phyloP scores from a whole-genome alignment of 2,797 vertebrate genomes.

The Pseudopleuronectes americanus region DNA sequence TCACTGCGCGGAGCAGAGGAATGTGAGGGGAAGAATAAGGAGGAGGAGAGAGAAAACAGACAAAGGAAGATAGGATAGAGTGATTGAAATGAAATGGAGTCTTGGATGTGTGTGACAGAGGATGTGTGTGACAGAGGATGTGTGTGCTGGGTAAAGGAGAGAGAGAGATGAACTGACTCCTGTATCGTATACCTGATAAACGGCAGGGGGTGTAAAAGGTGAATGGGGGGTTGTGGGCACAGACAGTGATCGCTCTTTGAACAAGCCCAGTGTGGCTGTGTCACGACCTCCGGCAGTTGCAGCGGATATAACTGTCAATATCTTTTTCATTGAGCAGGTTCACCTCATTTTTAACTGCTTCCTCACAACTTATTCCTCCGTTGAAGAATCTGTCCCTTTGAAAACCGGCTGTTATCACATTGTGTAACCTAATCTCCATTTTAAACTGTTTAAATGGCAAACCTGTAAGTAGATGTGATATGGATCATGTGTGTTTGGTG shows the following conservation, averaged over 20 bases:
- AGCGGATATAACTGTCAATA: slow-evolving; percentile 46
- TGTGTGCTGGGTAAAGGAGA: slow-evolving; percentile 28
- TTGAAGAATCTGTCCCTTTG: background rate
- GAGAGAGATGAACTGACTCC: slow-evolving; percentile 60
- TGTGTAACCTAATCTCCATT: too few relatives aligned
- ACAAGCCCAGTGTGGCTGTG: slow-evolving; percentile 57
- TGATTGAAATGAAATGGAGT: slow-evolving; percentile 23
- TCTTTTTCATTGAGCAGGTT: background rate
- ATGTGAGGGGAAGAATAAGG: slow-evolving; percentile 21
- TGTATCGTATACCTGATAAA: slow-evolving; percentile 65
- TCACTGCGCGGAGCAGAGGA: slow-evolving; percentile 24
- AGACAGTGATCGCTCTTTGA: slow-evolving; percentile 64
- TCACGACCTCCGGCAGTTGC: slow-evolving; percentile 56
- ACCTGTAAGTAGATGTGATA: too few relatives aligned
- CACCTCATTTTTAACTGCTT: slow-evolving; percentile 12
- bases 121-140: slow-evolving; percentile 32
- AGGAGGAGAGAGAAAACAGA: slow-evolving; percentile 18
- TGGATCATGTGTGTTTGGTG: too few relatives aligned
- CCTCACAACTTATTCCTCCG: too few relatives aligned
- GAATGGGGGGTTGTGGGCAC: slow-evolving; percentile 57
- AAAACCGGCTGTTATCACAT: background rate
- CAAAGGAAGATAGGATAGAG: slow-evolving; percentile 15
- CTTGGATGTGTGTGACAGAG: slow-evolving; percentile 38
- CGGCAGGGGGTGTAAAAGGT: slow-evolving; percentile 66
- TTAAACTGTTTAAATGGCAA: too few relatives aligned